Percentiles rank a stretch among this genome's conserved stretches.
These are phyloP conservation scores for Cantharis rustica DNA, from an alignment of 2,888 invertebrate genomes.

Conservation along the genomic window DNA sequence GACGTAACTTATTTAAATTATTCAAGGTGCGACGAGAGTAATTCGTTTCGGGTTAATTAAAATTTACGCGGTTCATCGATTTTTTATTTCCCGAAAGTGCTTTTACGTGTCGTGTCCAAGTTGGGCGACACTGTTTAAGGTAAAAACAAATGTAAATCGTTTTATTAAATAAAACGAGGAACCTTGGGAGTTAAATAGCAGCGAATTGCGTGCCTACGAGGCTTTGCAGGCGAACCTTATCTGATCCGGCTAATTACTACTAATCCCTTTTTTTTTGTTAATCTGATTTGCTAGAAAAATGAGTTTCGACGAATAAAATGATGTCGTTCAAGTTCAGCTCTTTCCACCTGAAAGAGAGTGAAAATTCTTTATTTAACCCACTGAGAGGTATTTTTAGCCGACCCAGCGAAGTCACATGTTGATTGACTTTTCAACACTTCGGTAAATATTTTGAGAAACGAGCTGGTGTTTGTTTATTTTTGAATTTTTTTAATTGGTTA, in stretches of 20 bases:
- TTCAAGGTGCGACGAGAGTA: too few species aligned
- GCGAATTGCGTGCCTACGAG: slow-evolving; percentile 29
- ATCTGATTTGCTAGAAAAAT: slow-evolving; percentile 12
- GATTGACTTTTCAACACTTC: neutral
- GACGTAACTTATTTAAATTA: too few species aligned
- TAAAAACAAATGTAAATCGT: neutral
- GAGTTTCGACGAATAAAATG: neutral
- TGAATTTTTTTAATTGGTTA: neutral
- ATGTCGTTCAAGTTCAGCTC: neutral
- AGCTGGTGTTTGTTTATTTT: neutral
- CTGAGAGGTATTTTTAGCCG: neutral
- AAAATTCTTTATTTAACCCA: neutral
- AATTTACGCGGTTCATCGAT: neutral
- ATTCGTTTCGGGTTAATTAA: too few species aligned
- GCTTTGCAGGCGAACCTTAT: slow-evolving; percentile 26
- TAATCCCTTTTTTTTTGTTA: slow-evolving; percentile 16
- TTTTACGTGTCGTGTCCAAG: neutral
- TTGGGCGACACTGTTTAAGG: neutral
- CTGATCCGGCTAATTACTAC: slow-evolving; percentile 25
- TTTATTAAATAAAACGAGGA: neutral
- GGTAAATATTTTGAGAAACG: neutral
- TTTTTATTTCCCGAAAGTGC: neutral
- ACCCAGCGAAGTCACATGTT: neutral
- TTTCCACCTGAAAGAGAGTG: neutral
- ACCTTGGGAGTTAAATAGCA: neutral